Conservation (phyloP, 2,888 invertebrate species). For the Drosophila setosimentum region DNA sequence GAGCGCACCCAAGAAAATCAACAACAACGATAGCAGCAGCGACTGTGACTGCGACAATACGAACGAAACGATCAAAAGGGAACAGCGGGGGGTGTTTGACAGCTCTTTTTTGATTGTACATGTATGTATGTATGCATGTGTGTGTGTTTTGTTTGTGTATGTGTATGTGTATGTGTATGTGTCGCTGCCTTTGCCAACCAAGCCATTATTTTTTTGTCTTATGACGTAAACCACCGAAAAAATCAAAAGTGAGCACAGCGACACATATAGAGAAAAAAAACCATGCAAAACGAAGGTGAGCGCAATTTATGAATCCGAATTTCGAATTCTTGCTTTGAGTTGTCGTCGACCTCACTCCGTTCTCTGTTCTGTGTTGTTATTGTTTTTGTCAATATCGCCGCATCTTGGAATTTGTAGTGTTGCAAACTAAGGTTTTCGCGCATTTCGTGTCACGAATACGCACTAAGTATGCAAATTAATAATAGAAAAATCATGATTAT, state of each 20-base stretch:
- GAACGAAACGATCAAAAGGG: constrained; percentile 29
- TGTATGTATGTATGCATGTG: constrained; percentile 17
- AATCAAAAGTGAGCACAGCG: constrained; percentile 74
- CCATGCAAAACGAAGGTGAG: constrained; percentile 65
- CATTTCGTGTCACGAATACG: constrained; percentile 2
- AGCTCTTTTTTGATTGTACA: constrained; percentile 58
- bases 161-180: constrained; percentile 23
- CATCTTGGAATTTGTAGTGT: constrained; percentile 65
- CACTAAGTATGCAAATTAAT: background rate
- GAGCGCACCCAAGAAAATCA: constrained; percentile 26
- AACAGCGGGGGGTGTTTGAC: constrained; percentile 52
- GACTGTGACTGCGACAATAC: constrained; percentile 30
- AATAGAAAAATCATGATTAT: background rate
- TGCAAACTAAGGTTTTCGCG: constrained; percentile 1
- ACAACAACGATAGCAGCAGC: constrained; percentile 31
- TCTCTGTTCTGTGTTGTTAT: constrained; percentile 17
- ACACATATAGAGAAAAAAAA: constrained; percentile 50
- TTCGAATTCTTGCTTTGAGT: constrained; percentile 33
- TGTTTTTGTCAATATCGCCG: constrained; percentile 39
- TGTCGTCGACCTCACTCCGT: constrained; percentile 10
- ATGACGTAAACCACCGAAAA: constrained; percentile 81
- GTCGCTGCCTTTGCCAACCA: constrained; percentile 61
- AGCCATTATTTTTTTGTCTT: constrained; percentile 78
- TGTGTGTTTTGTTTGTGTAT: constrained; percentile 25
- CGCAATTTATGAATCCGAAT: constrained; percentile 49